Percentiles rank a stretch among this genome's conserved stretches.
These are phyloP conservation scores for Mycetomoellerius zeteki DNA, from an alignment of 1,140 invertebrate genomes.

Conservation along the genomic window DNA sequence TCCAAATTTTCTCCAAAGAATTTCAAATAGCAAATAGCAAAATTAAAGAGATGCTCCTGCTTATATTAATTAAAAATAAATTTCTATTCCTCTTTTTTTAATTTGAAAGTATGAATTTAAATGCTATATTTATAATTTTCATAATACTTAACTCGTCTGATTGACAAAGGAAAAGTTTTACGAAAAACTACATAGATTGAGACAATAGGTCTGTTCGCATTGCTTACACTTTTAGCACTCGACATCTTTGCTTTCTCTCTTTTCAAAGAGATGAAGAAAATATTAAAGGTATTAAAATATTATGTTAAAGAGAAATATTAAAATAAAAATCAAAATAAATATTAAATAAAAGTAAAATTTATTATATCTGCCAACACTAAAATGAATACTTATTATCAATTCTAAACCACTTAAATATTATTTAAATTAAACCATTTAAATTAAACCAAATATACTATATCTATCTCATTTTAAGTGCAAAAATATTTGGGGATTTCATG, in stretches of 20 bases:
- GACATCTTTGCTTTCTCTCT: too few species aligned
- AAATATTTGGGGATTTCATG: too few species aligned
- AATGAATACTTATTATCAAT: neutral
- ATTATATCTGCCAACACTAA: neutral
- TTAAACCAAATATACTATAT: neutral
- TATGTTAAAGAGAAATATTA: neutral
- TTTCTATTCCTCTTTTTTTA: neutral
- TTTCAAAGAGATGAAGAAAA: neutral
- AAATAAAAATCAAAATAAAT: neutral
- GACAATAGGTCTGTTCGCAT: too few species aligned
- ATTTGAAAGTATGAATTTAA: neutral
- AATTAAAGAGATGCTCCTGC: neutral
- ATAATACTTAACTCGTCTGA: neutral
- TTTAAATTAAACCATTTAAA: neutral
- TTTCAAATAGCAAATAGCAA: neutral
- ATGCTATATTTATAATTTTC: neutral
- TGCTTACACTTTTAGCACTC: too few species aligned
- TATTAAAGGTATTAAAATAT: constrained; percentile 15
- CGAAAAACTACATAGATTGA: too few species aligned
- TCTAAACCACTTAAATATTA: neutral
- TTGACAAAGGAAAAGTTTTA: neutral
- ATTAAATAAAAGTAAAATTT: neutral
- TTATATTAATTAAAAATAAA: neutral
- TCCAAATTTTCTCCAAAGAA: neutral
- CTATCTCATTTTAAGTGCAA: too few species aligned